phyloP scores from a whole-genome alignment of 2,888 invertebrate genomes.

The Ephialtes manifestator region DNA sequence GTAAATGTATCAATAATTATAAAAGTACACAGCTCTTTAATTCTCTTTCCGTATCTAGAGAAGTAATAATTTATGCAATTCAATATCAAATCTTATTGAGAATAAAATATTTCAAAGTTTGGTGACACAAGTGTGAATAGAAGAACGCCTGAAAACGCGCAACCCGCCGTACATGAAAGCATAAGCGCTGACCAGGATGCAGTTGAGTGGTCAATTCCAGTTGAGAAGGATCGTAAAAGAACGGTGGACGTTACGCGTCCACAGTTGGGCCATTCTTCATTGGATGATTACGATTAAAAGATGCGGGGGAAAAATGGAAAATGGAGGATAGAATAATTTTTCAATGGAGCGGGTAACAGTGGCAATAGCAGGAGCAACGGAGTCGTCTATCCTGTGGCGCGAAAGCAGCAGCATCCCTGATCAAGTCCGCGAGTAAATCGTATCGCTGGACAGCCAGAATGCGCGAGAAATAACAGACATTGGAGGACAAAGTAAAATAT shows the following conservation, averaged over 20 bases:
- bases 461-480: slow-evolving; percentile 79
- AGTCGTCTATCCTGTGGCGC: slow-evolving; percentile 30
- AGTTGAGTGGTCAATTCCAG: neutral
- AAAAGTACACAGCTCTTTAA: neutral
- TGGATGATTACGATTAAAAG: slow-evolving; percentile 24
- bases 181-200: neutral
- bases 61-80: neutral
- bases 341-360: slow-evolving; percentile 14
- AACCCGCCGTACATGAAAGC: neutral
- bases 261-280: slow-evolving; percentile 16
- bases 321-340: slow-evolving; percentile 24
- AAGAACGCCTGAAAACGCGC: neutral
- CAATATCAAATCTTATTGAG: neutral
- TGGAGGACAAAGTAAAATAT: slow-evolving; percentile 80
- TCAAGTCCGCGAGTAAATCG: slow-evolving; percentile 78
- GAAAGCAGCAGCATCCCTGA: slow-evolving; percentile 58
- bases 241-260: slow-evolving; percentile 4
- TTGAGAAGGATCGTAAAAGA: neutral
- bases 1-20: too few species aligned
- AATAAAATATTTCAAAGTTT: neutral
- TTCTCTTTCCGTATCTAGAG: neutral
- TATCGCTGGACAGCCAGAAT: slow-evolving; percentile 75
- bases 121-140: neutral
- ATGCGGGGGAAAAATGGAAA: neutral
- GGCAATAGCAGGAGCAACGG: slow-evolving; percentile 10